These are phyloP conservation scores for Acleris emargana DNA, from an alignment of 2,888 invertebrate genomes.

Conservation along the genomic window DNA sequence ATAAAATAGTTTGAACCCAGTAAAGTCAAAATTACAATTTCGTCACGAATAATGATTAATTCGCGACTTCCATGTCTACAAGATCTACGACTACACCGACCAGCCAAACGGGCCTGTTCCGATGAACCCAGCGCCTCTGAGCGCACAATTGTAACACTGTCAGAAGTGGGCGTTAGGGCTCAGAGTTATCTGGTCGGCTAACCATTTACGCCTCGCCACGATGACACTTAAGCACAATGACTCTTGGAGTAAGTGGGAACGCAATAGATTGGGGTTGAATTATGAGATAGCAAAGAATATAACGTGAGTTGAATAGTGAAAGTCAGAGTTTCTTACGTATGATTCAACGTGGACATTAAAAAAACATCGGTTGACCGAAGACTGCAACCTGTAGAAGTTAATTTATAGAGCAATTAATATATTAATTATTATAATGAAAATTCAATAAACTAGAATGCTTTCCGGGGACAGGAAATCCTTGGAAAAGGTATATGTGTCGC, in stretches of 20 bases:
- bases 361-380: no score
- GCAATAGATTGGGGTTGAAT: constrained; percentile 22
- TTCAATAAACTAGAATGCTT: no score
- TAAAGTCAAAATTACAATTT: background rate
- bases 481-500: no score
- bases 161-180: constrained; percentile 23
- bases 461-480: no score
- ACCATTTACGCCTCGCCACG: constrained; percentile 50
- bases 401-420: no score
- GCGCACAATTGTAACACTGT: constrained; percentile 37
- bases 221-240: constrained; percentile 53
- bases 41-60: no score
- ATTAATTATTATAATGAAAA: no score
- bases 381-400: no score
- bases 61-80: background rate
- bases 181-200: constrained; percentile 40
- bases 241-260: constrained; percentile 40
- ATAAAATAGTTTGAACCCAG: no score
- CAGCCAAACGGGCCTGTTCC: constrained; percentile 45
- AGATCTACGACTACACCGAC: constrained; percentile 30
- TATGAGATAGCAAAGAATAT: constrained; percentile 16
- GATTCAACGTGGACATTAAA: no score
- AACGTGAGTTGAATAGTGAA: background rate
- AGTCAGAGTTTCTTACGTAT: no score
- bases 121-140: constrained; percentile 38